These are phyloP conservation scores for Hypsibius dujardini DNA, from an alignment of 1,140 invertebrate genomes.

Conservation along the genomic window DNA sequence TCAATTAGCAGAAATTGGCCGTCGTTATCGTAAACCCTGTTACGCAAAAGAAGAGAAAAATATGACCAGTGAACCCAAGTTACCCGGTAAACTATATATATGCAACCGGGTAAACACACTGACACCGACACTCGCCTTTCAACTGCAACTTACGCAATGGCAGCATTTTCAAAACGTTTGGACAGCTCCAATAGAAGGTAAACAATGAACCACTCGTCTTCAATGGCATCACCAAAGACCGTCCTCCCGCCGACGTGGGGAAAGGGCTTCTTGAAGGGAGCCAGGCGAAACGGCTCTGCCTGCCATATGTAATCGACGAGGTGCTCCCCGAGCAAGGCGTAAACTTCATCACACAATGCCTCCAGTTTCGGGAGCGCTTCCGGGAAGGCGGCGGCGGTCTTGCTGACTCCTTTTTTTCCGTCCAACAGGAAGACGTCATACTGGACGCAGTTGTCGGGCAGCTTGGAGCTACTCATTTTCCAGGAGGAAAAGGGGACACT, in stretches of 20 bases:
- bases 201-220: slow-evolving; percentile 90
- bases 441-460: neutral
- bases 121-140: neutral
- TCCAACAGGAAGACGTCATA: neutral
- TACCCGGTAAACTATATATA: neutral
- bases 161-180: slow-evolving; percentile 47
- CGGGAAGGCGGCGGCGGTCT: neutral
- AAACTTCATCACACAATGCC: slow-evolving; percentile 19
- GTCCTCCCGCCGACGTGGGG: slow-evolving; percentile 58
- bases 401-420: neutral
- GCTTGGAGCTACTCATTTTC: neutral
- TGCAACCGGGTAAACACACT: no score
- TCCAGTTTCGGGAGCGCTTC: neutral
- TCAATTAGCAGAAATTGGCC: slow-evolving; percentile 85
- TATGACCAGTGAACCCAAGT: neutral
- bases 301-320: slow-evolving; percentile 18
- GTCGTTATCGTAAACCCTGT: slow-evolving; percentile 60
- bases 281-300: slow-evolving; percentile 5
- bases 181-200: slow-evolving; percentile 58
- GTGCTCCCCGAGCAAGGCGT: slow-evolving; percentile 11
- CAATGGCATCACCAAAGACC: slow-evolving; percentile 75
- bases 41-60: slow-evolving; percentile 22
- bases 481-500: slow-evolving; percentile 19
- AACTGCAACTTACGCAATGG: slow-evolving; percentile 39
- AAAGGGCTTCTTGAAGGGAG: slow-evolving; percentile 14